Evolutionary conservation across 2,113 vertebrate genomes (phyloP).

Genomic region (Sterna hirundo): DNA sequence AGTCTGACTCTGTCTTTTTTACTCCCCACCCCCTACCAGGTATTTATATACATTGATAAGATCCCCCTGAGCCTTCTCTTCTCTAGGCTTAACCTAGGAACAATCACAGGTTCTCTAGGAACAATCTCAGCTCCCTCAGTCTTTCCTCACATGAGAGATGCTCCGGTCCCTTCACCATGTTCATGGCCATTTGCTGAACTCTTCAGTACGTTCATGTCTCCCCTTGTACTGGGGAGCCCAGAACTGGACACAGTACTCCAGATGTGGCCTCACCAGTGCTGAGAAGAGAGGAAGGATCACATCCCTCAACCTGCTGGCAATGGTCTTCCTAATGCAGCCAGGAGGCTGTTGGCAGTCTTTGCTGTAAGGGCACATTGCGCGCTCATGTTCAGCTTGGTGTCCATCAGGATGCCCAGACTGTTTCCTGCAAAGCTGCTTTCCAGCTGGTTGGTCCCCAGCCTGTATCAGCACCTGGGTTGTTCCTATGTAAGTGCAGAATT

Average conservation of each 20-base stretch:
- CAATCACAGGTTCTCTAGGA: not conserved
- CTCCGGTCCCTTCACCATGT: not conserved
- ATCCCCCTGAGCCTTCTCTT: not conserved
- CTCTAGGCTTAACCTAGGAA: not conserved
- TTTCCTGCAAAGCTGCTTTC: not conserved
- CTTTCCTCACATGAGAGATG: not conserved
- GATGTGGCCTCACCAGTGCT: not conserved
- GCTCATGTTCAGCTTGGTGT: not conserved
- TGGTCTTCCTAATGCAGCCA: not conserved
- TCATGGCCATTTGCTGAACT: not conserved
- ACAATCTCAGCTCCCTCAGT: not conserved
- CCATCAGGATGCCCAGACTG: not conserved
- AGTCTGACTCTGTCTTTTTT: not conserved
- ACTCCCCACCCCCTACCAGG: not conserved
- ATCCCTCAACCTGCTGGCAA: not conserved
- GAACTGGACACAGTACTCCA: not conserved
- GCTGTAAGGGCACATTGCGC: accelerated
- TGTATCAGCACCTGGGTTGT: not conserved
- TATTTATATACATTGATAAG: not conserved
- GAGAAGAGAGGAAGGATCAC: not conserved
- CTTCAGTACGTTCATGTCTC: not conserved
- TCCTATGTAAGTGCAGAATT: not conserved
- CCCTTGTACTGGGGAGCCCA: not conserved
- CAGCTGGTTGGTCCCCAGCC: not conserved
- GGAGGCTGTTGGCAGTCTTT: not conserved